Conservation (phyloP, 2,113 vertebrate genomes). For the Bujurquina vittata region DNA sequence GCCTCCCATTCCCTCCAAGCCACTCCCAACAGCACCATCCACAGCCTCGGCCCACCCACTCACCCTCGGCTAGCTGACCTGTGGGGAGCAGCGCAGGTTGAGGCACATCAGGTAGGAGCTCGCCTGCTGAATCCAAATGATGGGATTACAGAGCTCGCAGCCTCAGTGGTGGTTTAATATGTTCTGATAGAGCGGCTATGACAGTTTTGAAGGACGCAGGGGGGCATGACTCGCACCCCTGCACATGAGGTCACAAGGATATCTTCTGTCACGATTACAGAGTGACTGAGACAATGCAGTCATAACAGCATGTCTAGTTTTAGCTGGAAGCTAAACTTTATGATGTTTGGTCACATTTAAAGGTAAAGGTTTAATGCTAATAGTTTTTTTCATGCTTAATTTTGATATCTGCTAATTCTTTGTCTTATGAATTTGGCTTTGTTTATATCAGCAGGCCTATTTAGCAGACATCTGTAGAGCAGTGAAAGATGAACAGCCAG, state of each 20-base stretch:
- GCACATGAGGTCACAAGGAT: background rate
- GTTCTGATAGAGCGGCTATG: background rate
- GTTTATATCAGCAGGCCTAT: slow-evolving; percentile 58
- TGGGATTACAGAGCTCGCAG: background rate
- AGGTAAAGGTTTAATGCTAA: background rate
- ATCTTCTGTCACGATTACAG: background rate
- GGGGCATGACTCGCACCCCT: background rate
- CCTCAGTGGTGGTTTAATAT: slow-evolving; percentile 24
- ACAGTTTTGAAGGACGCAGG: slow-evolving; percentile 19
- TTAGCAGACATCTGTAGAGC: slow-evolving; percentile 65
- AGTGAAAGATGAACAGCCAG: slow-evolving; percentile 63
- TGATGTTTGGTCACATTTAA: background rate
- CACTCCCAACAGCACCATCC: slow-evolving; percentile 85
- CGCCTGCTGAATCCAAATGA: slow-evolving; percentile 47
- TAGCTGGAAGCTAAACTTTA: slow-evolving; percentile 6
- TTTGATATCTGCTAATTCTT: slow-evolving; percentile 17
- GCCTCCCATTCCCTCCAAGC: slow-evolving; percentile 81
- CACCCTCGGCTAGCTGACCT: slow-evolving; percentile 87
- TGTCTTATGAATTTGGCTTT: slow-evolving; percentile 61
- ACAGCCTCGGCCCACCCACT: slow-evolving; percentile 82
- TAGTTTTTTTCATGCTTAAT: background rate
- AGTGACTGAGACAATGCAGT: background rate
- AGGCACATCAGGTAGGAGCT: slow-evolving; percentile 75
- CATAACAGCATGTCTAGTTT: background rate
- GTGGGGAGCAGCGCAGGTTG: slow-evolving; percentile 85